Evolutionary conservation across 2,888 invertebrate species (phyloP), one percentile per base, ranked within the genome.

Genomic region (Hirtodrosophila duncani): DNA sequence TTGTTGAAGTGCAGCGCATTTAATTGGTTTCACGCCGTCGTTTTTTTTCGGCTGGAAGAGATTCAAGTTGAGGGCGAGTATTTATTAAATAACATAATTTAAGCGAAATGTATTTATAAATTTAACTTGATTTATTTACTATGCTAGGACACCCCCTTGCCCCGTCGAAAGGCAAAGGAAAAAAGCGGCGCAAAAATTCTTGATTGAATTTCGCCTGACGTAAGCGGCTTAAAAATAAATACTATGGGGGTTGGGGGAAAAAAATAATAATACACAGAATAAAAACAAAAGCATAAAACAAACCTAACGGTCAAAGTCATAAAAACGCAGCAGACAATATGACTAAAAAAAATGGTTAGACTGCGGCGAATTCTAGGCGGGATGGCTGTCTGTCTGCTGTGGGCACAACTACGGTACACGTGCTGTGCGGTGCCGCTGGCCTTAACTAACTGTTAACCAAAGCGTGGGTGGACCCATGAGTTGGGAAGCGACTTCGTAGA

Each of bases 171-270:
- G 7, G 6, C 11, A 7, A 14, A 17, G 7, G 34, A n/a, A 23
- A 21, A 43, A 53, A 60, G 46, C 45, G 13, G 55, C 49, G 46
- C 65, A 62, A 42, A 68, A 74, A 69, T 59, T 69, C 63, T 69
- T 71, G 75, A 71, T 71, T 71, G 67, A 71, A 70, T 75, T 70
- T 74, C 42, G 53, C 56, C 75, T 70, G 75, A 70, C 70, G 64
- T 70, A 70, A 70, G 75, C 75, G 75, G 70, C 70, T 71, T 74
- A 71, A 70, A 70, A 61, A 55, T 50, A 59, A 70, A 64, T 60
- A 70, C 67, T 74, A 66, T 68, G 57, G 44, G 23, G n/a, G n/a
- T n/a, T n/a, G n/a, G n/a, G n/a, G n/a, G n/a, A n/a, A 23, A 33
- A 27, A 37, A 20, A 44, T 18, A 42, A 30, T 9, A 31, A 42